Evolutionary conservation across 2,888 invertebrate genomes (phyloP).

Genomic region (Chouioia cunea): DNA sequence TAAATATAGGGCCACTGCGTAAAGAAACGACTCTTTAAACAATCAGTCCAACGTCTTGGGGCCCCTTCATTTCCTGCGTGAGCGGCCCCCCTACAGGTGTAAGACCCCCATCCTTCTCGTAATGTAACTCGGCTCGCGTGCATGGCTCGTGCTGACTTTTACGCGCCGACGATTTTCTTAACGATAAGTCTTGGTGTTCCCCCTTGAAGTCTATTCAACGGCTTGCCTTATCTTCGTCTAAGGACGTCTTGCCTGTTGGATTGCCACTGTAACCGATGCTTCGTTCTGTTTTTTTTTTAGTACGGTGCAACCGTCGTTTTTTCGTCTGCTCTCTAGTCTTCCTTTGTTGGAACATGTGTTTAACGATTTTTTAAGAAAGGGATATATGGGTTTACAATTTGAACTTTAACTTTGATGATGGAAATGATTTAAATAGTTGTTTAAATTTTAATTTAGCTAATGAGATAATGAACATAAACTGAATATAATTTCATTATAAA

Average conservation of each 20-base stretch:
- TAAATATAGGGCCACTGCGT: neutral
- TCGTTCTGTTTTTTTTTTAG: constrained; percentile 20
- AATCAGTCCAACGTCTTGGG: constrained; percentile 58
- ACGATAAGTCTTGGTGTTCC: constrained; percentile 37
- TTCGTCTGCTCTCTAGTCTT: too few relatives aligned
- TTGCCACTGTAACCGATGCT: constrained; percentile 1
- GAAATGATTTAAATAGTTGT: too few relatives aligned
- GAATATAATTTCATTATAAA: too few relatives aligned
- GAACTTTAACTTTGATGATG: too few relatives aligned
- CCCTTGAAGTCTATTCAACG: too few relatives aligned
- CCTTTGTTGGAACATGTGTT: too few relatives aligned
- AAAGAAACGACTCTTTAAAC: constrained; percentile 53
- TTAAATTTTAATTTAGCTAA: too few relatives aligned
- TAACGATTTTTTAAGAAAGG: too few relatives aligned
- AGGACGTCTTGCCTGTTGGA: neutral
- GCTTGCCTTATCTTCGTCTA: constrained; percentile 44
- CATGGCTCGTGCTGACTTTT: constrained; percentile 51
- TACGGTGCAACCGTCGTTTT: constrained; percentile 21
- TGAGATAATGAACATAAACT: too few relatives aligned
- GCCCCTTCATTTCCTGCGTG: constrained; percentile 44
- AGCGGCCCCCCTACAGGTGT: constrained; percentile 58
- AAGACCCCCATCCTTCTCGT: constrained; percentile 9
- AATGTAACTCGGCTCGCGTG: constrained; percentile 31
- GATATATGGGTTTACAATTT: too few relatives aligned
- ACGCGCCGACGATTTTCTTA: constrained; percentile 54